phyloP scores from a whole-genome alignment of 2,888 invertebrate species.

The Stenurella melanura region DNA sequence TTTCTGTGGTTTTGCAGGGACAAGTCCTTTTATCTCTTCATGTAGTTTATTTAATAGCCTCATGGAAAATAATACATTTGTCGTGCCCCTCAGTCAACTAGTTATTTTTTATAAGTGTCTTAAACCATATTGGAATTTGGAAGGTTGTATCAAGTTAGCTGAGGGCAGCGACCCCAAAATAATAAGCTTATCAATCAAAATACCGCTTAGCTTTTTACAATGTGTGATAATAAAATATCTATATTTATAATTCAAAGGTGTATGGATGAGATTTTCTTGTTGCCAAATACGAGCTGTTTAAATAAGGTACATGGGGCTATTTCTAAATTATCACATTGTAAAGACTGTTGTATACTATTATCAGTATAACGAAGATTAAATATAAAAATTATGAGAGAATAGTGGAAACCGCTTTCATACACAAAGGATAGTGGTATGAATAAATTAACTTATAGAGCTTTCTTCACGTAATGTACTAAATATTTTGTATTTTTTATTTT shows the following conservation, averaged over 20 bases:
- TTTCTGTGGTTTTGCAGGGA: constrained; percentile 41
- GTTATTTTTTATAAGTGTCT: constrained; percentile 40
- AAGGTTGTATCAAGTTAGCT: constrained; percentile 41
- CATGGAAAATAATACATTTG: constrained; percentile 21
- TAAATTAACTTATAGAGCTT: constrained; percentile 60
- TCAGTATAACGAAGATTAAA: constrained; percentile 61
- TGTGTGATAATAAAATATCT: constrained; percentile 41
- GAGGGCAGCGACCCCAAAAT: constrained; percentile 27
- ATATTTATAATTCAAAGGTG: constrained; percentile 37
- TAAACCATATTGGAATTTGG: constrained; percentile 25
- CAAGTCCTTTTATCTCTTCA: constrained; percentile 17
- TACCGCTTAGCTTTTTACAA: constrained; percentile 41
- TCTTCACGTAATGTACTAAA: constrained; percentile 63
- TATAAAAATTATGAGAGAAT: constrained; percentile 47
- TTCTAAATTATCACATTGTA: constrained; percentile 65
- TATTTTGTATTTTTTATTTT: constrained; percentile 54
- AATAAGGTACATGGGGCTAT: constrained; percentile 42
- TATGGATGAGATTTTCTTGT: constrained; percentile 37
- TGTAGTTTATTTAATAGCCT: constrained; percentile 41
- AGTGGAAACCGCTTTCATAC: constrained; percentile 64
- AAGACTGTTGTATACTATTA: constrained; percentile 67
- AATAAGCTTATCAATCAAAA: constrained; percentile 39
- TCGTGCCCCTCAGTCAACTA: constrained; percentile 39
- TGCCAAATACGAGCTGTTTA: constrained; percentile 38
- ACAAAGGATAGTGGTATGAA: constrained; percentile 59